Conservation (phyloP, 2,888 invertebrate species). For the Caradrina clavipalpis region DNA sequence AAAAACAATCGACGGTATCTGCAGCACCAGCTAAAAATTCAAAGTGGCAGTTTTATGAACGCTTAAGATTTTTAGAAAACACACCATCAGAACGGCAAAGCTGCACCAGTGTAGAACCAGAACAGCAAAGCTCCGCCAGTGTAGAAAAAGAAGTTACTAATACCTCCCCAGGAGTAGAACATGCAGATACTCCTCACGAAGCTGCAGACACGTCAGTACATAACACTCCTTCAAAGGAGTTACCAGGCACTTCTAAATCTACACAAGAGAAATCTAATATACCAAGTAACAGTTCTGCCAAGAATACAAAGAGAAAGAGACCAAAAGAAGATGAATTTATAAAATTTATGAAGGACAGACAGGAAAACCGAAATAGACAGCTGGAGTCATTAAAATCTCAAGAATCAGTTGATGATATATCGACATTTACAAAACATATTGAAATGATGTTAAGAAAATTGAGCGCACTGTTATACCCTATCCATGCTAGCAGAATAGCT, state of each 20-base stretch:
- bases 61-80: conserved; percentile 48
- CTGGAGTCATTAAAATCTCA: conserved; percentile 29
- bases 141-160: conserved; percentile 37
- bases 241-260: conserved; percentile 5
- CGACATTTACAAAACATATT: conserved; percentile 43
- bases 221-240: conserved; percentile 3
- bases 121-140: neutral
- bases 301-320: conserved; percentile 3
- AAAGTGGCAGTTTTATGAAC: conserved; percentile 51
- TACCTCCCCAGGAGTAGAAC: conserved; percentile 26
- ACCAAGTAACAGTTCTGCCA: conserved; percentile 2
- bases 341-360: conserved; percentile 16
- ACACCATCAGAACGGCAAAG: conserved; percentile 43
- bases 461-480: too few species aligned
- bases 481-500: too few species aligned
- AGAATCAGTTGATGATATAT: conserved; percentile 37
- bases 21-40: conserved; percentile 33
- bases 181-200: conserved; percentile 10
- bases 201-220: conserved; percentile 1
- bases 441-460: conserved; percentile 43
- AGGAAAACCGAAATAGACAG: conserved; percentile 5
- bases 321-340: conserved; percentile 8
- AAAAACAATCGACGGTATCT: conserved; percentile 6
- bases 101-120: conserved; percentile 7
- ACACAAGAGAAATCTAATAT: conserved; percentile 1